Base-by-base conservation (phyloP, 2,797 vertebrate species). In the Hipposideros larvatus region DNA sequence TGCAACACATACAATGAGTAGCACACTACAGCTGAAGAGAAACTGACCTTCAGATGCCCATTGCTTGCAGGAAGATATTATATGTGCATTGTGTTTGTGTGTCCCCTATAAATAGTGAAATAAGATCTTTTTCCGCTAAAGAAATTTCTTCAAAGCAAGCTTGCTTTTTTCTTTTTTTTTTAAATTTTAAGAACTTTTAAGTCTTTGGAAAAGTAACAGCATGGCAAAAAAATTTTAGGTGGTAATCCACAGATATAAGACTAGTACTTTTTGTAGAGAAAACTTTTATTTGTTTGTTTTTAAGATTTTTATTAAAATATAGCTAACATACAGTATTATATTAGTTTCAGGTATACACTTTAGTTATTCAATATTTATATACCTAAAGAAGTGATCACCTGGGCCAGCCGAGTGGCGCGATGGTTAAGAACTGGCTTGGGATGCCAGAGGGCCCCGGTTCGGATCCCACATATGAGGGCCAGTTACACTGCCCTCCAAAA, bases 101-200 rank as follows among this genome's bases (percentile, higher is more conserved):
- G 8, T 94, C 53, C 78, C 9, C 63, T 86, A 5, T 48, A 93
- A n/a, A 86, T 71, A 70, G 2, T 80, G 18, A 85, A 85, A 80
- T 80, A 46, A 41, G 37, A 57, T 34, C 41, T 93, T 37, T 80
- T 94, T 87, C 51, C 97, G 83, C 71, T 93, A 48, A 96, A 91
- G 88, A 86, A 97, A 93, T 96, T 51, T 82, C 63, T 97, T 61
- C 21, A 85, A 65, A 5, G 91, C 80, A 94, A 96, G 53, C 16
- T 57, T 41, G 41, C 26, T 63, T 34, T 63, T 65, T 65, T 59
- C 53, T 46, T 63, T n/a, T 65, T 48, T 63, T 77, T 77, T 59
- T 94, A 63, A 31, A 1, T 65, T 91, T 92, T 65, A 53, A 79
- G 18, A 87, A 87, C n/a, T 66, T 85, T 79, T 75, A 71, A 84